Conservation (phyloP, 2,888 invertebrate species). For the Hypercompe scribonia region DNA sequence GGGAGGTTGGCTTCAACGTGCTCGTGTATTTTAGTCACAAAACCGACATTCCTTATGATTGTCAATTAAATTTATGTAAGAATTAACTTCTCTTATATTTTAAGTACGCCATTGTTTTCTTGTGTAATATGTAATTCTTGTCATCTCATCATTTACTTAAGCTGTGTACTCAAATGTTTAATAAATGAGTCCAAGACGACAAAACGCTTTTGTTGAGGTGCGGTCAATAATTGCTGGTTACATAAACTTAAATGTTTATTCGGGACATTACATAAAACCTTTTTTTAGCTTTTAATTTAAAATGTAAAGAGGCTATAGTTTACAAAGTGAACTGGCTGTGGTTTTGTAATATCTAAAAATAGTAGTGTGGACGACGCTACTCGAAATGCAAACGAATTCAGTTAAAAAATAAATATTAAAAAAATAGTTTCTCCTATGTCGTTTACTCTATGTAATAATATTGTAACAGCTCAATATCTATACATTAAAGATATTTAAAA, state of each 20-base stretch:
- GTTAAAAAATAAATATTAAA: no score
- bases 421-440: no score
- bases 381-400: no score
- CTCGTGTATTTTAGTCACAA: neutral
- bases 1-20: no score
- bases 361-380: neutral
- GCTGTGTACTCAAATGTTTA: constrained; percentile 7
- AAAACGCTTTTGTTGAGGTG: constrained; percentile 11
- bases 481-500: no score
- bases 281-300: constrained; percentile 7
- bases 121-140: constrained; percentile 33
- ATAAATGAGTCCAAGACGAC: constrained; percentile 16
- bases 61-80: constrained; percentile 21
- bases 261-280: neutral
- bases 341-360: neutral
- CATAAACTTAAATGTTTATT: constrained; percentile 10
- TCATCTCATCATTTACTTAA: constrained; percentile 25
- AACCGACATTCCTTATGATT: neutral
- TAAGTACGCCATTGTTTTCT: constrained; percentile 31
- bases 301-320: constrained; percentile 8
- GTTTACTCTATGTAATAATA: no score
- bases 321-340: neutral
- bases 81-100: constrained; percentile 19
- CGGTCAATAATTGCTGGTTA: constrained; percentile 19
- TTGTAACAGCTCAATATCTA: no score